These are phyloP conservation scores for Tenrec ecaudatus DNA, from an alignment of 2,113 vertebrate genomes.

Conservation along the genomic window DNA sequence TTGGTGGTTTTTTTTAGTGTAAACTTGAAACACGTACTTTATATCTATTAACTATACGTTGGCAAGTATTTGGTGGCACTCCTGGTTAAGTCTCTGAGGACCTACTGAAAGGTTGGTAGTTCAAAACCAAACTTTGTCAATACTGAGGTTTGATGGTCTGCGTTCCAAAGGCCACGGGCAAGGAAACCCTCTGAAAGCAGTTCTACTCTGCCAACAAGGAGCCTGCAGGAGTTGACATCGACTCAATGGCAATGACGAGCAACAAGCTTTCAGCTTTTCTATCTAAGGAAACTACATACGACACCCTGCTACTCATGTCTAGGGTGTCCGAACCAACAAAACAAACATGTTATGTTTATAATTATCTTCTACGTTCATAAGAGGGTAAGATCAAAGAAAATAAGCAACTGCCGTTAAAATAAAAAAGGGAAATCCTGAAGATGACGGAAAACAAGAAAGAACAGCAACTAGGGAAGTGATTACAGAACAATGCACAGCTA, in stretches of 20 bases:
- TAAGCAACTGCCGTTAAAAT: too few relatives aligned
- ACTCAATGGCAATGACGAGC: not conserved
- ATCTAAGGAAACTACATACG: not conserved
- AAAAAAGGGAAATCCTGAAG: too few relatives aligned
- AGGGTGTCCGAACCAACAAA: constrained; percentile 6
- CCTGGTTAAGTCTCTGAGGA: not conserved
- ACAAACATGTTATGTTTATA: constrained; percentile 51
- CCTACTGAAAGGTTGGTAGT: not conserved
- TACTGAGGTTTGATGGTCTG: not conserved
- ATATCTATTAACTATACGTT: too few relatives aligned
- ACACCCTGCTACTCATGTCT: not conserved
- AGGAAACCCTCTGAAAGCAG: not conserved
- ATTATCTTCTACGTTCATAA: too few relatives aligned
- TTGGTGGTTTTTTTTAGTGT: not conserved
- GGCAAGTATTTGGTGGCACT: too few relatives aligned
- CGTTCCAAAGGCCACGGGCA: not conserved
- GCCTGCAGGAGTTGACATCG: not conserved
- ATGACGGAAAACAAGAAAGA: too few relatives aligned
- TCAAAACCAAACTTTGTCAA: not conserved
- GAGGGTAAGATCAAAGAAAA: too few relatives aligned
- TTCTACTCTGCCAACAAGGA: not conserved
- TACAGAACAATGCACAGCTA: too few relatives aligned
- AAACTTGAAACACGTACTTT: too few relatives aligned
- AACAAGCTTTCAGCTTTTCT: not conserved
- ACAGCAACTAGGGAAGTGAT: too few relatives aligned